Evolutionary conservation across 1,140 invertebrate species (phyloP), one percentile per base, ranked within the genome.

Genomic region (Trichonephila clavipes): DNA sequence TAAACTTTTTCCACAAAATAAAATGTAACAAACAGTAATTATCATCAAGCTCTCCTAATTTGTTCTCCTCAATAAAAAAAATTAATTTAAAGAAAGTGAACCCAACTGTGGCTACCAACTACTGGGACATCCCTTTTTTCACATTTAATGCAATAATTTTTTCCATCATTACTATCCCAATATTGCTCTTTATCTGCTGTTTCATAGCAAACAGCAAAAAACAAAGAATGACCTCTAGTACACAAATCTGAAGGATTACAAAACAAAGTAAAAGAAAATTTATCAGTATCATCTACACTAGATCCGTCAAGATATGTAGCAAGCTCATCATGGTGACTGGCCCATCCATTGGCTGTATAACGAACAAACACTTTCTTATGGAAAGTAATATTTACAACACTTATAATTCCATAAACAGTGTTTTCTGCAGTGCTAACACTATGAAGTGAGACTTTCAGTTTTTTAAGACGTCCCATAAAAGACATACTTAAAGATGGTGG

Each of bases 131-230:
- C 86, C 69, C 62, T 92, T 59, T n/a, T 66, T 92, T 94, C 88
- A 88, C 86, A 92, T 69, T 92, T 94, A 59, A 94, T 90, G 24
- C 86, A 92, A 72, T 99, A 99, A 96, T 99, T 99, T 58, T 96
- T 96, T 19, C 98, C 98, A 91, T 96, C 96, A 95, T 99, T 99
- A 96, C 97, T 99, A 95, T 99, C 98, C 98, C 98, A 99, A 96
- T 97, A 98, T 95, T 98, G 97, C 91, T 97, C 96, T 6, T 98
- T 94, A 62, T 94, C 98, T 95, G 97, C 97, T 51, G 94, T 94
- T 95, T 97, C 97, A 96, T 98, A 99, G 62, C 98, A 96, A 14
- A 98, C 97, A 8, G 98, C 98, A 94, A 99, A 97, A 95, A 98
- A 97, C 16, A 99, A 95, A 72, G 97, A 94, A 44, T 97, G 95